Base-by-base conservation (phyloP, 2,888 invertebrate genomes). In the Leptinotarsa haldemani region DNA sequence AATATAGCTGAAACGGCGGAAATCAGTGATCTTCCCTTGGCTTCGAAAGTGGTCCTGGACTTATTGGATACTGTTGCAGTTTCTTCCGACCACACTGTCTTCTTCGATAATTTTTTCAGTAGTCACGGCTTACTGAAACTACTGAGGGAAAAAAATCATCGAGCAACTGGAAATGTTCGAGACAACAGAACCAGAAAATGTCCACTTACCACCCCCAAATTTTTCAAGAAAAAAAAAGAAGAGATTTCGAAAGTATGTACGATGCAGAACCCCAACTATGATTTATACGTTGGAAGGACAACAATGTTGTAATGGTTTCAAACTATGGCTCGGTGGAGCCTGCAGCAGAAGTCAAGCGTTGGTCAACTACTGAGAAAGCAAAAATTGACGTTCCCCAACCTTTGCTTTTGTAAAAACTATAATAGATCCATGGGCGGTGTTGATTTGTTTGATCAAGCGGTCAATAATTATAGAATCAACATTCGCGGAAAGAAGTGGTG, bases 21-120 rank as follows among this genome's bases (percentile, higher is more conserved):
- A 30, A 70, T 20, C 18, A 52, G 40, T 30, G 50, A 30, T 40
- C 52, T 77, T 48, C 72, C 75, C n/a, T 65, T 76, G 58, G 79
- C 77, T 22, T 75, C 77, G 1, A 71, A 70, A 74, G 78, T 77
- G 52, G 80, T 81, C n/a, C 72, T 81, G 47, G 74, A 72, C 53
- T 70, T 78, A 47, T 50, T 77, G 18, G 61, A 78, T 66, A 46
- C 25, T 70, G 58, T 77, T 12, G 25, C 18, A 20, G 3, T 22
- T 22, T 3, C 12, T 74, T 68, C 65, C 53, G 66, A 67, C 58
- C 48, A 64, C 40, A 73, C n/a, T 52, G 56, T 65, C 47, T 76
- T 71, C 70, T 76, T 71, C 70, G 77, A 80, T 70, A 79, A 77
- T 50, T 78, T 70, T 56, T 79, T 58, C 25, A 25, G 22, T 58